Conservation (phyloP, 37 sponge, comb jelly and placozoan genomes). For the Hormiphora californensis region DNA sequence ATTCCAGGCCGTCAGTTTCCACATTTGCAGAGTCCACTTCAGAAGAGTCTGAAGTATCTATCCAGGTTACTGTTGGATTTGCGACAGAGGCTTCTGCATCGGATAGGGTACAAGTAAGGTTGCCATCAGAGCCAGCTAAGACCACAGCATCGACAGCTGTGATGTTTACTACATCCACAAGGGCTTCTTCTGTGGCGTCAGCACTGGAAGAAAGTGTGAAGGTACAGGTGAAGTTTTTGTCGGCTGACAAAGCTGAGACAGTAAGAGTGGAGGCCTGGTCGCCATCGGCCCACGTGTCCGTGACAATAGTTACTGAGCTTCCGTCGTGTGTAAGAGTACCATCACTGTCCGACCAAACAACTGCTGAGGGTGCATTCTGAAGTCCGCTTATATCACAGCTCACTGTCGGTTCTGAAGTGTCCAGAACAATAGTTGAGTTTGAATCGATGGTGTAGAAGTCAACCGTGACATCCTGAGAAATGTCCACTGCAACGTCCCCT, state of each 20-base stretch:
- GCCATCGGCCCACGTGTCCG: not conserved
- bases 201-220: not conserved
- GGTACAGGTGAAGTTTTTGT: not conserved
- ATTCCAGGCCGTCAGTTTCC: too few relatives aligned
- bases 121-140: not conserved
- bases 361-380: not conserved
- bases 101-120: not conserved
- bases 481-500: not conserved
- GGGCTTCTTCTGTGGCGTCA: not conserved
- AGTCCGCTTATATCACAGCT: not conserved
- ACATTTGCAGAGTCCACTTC: too few relatives aligned
- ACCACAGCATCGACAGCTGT: not conserved
- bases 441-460: too few relatives aligned
- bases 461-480: not conserved
- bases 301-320: not conserved
- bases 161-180: not conserved
- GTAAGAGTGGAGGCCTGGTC: not conserved
- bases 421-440: too few relatives aligned
- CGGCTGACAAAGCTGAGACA: not conserved
- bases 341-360: not conserved
- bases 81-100: not conserved
- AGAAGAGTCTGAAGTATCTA: too few relatives aligned
- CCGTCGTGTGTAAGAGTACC: not conserved
- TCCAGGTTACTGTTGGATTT: too few relatives aligned
- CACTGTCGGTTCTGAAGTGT: too few relatives aligned